A percentile compares a stretch with the other conserved stretches of the same genome.
Evolutionary conservation across 2,113 vertebrate species (phyloP).

Genomic region (Brachyhypopomus gauderio): DNA sequence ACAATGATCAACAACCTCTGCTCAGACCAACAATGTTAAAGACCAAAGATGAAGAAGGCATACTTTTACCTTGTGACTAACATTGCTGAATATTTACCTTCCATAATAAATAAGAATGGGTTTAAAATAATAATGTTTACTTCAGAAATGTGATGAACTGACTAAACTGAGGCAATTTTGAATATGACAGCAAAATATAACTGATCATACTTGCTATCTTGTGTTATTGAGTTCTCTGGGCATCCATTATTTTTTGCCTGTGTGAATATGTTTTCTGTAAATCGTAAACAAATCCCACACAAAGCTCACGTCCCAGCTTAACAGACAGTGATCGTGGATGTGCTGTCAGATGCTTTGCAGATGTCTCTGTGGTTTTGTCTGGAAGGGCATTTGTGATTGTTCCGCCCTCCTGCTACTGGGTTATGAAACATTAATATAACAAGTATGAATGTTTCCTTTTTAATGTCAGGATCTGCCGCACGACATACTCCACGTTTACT

Average conservation of each 20-base stretch:
- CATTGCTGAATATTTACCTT: not conserved
- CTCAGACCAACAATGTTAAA: not conserved
- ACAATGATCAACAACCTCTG: slow-evolving; percentile 16
- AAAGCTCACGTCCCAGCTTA: not conserved
- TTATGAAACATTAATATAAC: slow-evolving; percentile 10
- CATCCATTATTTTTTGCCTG: not conserved
- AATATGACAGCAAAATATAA: not conserved
- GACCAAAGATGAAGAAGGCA: not conserved
- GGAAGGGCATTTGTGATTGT: not conserved
- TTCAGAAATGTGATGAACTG: too few relatives aligned
- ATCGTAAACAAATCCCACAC: not conserved
- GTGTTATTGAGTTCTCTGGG: not conserved
- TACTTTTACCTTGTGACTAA: not conserved
- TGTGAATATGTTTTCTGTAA: not conserved
- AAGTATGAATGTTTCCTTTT: slow-evolving; percentile 8
- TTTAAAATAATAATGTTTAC: too few relatives aligned
- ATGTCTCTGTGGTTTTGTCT: not conserved
- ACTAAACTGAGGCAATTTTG: not conserved
- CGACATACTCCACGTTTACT: not conserved
- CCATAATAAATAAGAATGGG: too few relatives aligned
- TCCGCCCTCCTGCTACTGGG: not conserved
- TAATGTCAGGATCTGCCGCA: not conserved
- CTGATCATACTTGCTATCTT: not conserved
- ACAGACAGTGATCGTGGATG: not conserved
- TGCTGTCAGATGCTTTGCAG: slow-evolving; percentile 4